These are phyloP conservation scores for Dicerorhinus sumatrensis DNA, from an alignment of 2,113 vertebrate species.

Conservation along the genomic window DNA sequence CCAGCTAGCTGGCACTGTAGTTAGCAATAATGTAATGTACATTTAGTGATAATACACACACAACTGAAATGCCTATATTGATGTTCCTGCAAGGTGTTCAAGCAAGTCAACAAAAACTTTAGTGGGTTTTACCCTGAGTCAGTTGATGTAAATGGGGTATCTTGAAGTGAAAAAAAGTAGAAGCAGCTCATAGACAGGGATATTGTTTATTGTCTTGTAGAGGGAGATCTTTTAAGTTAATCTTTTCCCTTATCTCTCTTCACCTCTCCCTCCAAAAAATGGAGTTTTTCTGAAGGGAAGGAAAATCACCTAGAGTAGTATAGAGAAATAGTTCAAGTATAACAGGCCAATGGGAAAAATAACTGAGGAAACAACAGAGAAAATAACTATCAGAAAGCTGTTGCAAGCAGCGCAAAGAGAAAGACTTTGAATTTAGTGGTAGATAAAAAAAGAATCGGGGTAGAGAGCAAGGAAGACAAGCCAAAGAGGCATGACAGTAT, in stretches of 20 bases:
- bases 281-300: neutral
- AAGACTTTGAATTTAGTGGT: neutral
- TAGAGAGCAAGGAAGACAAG: neutral
- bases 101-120: neutral
- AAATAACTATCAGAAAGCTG: neutral
- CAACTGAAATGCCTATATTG: neutral
- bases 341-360: neutral
- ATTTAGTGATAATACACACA: neutral
- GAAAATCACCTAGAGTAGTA: neutral
- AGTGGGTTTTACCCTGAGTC: neutral
- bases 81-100: neutral
- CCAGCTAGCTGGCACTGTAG: neutral
- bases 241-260: neutral
- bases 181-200: neutral
- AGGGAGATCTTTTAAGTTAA: neutral
- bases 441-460: neutral
- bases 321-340: neutral
- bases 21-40: neutral
- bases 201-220: neutral
- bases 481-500: neutral
- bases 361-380: neutral
- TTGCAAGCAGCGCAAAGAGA: neutral
- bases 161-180: neutral
- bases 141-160: neutral
- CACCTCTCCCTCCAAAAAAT: neutral